Percentiles rank a stretch among this genome's conserved stretches.
Evolutionary conservation across 2,113 vertebrate genomes (phyloP).

Genomic region (Tragelaphus scriptus): DNA sequence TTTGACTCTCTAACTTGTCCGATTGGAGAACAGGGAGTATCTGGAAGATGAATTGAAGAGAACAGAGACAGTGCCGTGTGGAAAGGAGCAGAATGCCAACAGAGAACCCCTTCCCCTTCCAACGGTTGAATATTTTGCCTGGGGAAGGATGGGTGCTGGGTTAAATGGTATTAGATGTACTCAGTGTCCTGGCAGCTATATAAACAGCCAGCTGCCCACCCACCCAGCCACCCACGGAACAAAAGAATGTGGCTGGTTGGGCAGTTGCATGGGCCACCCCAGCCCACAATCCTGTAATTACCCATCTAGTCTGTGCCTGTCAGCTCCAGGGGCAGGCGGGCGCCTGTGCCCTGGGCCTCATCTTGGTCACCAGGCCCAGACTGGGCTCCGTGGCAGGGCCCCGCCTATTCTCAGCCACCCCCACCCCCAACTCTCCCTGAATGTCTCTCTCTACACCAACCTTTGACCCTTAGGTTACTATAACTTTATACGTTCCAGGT

Average conservation of each 20-base stretch:
- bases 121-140: not conserved
- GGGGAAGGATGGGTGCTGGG: not conserved
- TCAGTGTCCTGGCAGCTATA: not conserved
- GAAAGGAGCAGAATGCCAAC: not conserved
- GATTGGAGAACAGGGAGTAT: not conserved
- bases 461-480: constrained; percentile 27
- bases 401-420: not conserved
- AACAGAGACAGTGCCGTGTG: not conserved
- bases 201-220: constrained; percentile 16
- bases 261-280: constrained; percentile 29
- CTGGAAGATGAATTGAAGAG: not conserved
- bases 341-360: constrained; percentile 1
- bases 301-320: constrained; percentile 47
- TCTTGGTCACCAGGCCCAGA: not conserved
- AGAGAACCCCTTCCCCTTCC: not conserved
- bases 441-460: not conserved
- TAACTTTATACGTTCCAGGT: not conserved
- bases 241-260: constrained; percentile 32
- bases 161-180: not conserved
- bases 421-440: not conserved
- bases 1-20: not conserved
- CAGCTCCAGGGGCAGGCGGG: not conserved
- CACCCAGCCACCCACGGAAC: not conserved
- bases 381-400: not conserved
- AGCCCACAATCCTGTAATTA: constrained; percentile 43